phyloP scores from a whole-genome alignment of 2,888 invertebrate species.

The Melieria picta region DNA sequence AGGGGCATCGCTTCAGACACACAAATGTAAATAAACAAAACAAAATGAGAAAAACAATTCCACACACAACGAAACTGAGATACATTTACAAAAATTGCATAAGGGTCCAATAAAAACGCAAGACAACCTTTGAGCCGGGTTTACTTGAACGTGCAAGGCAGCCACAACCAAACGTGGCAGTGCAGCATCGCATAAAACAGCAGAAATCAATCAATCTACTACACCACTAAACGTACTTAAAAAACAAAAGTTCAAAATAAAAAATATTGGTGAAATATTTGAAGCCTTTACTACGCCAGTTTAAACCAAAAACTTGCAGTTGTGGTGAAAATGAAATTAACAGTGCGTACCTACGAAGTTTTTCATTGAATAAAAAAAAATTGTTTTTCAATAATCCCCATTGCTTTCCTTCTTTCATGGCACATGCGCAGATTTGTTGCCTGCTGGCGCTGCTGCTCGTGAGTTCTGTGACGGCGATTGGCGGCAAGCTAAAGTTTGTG shows the following conservation, averaged over 20 bases:
- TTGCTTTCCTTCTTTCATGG: background rate
- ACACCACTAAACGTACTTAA: background rate
- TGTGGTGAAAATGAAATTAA: conserved; percentile 38
- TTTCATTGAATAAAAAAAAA: conserved; percentile 12
- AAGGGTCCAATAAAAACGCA: conserved; percentile 54
- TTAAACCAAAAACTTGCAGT: too few relatives aligned
- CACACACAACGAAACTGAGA: conserved; percentile 3
- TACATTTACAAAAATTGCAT: conserved; percentile 48
- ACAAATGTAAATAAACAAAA: conserved; percentile 41
- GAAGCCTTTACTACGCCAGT: too few relatives aligned
- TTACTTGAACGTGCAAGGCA: conserved; percentile 50
- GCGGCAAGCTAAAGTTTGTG: conserved; percentile 51
- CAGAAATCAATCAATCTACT: conserved; percentile 32
- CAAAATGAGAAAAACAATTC: conserved; percentile 27
- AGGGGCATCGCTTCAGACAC: conserved; percentile 51
- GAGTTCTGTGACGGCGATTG: conserved; percentile 5
- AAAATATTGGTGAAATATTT: too few relatives aligned
- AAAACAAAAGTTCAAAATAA: background rate
- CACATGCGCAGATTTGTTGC: conserved; percentile 31
- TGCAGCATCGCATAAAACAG: conserved; percentile 33
- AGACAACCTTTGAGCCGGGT: conserved; percentile 44
- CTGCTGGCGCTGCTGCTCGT: conserved; percentile 32
- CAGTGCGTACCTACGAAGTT: conserved; percentile 35
- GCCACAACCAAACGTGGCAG: conserved; percentile 29
- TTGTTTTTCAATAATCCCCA: conserved; percentile 8